Percentiles rank a stretch among this genome's conserved stretches.
Evolutionary conservation across 2,888 invertebrate genomes (phyloP).

Genomic region (Ypsolopha sequella): DNA sequence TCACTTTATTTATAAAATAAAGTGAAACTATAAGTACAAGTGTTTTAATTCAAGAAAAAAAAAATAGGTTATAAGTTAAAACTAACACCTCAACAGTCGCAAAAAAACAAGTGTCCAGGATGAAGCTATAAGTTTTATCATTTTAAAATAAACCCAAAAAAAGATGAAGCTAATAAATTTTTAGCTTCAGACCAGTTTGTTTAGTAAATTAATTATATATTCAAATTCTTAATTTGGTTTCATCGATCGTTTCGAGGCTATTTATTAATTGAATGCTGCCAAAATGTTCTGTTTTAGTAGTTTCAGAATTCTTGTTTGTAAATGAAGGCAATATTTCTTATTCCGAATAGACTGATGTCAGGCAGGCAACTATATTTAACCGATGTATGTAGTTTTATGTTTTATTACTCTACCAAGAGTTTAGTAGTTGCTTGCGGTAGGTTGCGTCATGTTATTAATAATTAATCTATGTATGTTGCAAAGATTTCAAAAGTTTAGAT

Average conservation of each 20-base stretch:
- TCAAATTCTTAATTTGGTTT: conserved; percentile 17
- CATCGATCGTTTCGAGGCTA: conserved; percentile 29
- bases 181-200: neutral
- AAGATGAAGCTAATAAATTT: neutral
- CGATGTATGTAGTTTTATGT: too few relatives aligned
- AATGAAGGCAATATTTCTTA: neutral
- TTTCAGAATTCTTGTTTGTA: neutral
- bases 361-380: neutral
- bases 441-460: conserved; percentile 15
- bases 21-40: too few relatives aligned
- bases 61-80: too few relatives aligned
- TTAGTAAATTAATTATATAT: neutral
- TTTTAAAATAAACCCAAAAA: neutral
- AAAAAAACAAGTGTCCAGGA: too few relatives aligned
- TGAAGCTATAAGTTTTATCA: too few relatives aligned
- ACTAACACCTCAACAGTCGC: too few relatives aligned
- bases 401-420: too few relatives aligned
- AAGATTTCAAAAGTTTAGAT: too few relatives aligned
- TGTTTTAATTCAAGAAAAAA: too few relatives aligned
- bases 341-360: neutral
- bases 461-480: too few relatives aligned
- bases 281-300: conserved; percentile 3
- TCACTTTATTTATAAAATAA: too few relatives aligned
- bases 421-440: neutral
- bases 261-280: conserved; percentile 16